phyloP scores from a whole-genome alignment of 1,140 invertebrate species.

The Pinna nobilis region DNA sequence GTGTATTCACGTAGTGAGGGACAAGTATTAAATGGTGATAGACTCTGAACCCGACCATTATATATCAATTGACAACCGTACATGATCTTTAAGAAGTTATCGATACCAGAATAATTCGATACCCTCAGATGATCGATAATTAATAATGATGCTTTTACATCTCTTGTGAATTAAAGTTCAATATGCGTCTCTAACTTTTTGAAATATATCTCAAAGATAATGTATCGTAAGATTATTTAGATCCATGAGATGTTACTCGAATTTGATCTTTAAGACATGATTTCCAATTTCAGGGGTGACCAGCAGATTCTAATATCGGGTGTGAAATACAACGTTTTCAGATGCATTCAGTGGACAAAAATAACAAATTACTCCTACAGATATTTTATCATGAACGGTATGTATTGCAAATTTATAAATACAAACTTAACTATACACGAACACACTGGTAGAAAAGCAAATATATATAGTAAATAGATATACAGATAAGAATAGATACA shows the following conservation, averaged over 20 bases:
- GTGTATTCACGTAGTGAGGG: too few relatives aligned
- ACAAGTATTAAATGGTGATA: too few relatives aligned
- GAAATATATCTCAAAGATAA: background rate
- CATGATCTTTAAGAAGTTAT: too few relatives aligned
- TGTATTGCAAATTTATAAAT: background rate
- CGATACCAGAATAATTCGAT: too few relatives aligned
- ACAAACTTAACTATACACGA: too few relatives aligned
- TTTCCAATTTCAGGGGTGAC: conserved; percentile 18
- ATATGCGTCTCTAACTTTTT: background rate
- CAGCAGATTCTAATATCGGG: conserved; percentile 11
- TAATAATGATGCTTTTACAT: too few relatives aligned
- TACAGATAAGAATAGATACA: too few relatives aligned
- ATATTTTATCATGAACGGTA: conserved; percentile 25
- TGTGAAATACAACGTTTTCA: conserved; percentile 14
- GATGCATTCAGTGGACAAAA: conserved; percentile 21
- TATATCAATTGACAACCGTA: too few relatives aligned
- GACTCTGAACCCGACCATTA: too few relatives aligned
- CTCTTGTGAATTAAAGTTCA: too few relatives aligned
- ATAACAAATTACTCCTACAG: conserved; percentile 27
- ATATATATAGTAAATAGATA: too few relatives aligned
- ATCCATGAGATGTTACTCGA: conserved; percentile 8
- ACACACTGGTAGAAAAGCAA: too few relatives aligned
- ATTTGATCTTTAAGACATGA: background rate
- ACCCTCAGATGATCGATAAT: background rate
- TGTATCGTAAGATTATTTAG: background rate